Percentiles rank a stretch among this genome's conserved stretches.
Conservation (phyloP, 2,113 vertebrate genomes). For the Paratilapia polleni region DNA sequence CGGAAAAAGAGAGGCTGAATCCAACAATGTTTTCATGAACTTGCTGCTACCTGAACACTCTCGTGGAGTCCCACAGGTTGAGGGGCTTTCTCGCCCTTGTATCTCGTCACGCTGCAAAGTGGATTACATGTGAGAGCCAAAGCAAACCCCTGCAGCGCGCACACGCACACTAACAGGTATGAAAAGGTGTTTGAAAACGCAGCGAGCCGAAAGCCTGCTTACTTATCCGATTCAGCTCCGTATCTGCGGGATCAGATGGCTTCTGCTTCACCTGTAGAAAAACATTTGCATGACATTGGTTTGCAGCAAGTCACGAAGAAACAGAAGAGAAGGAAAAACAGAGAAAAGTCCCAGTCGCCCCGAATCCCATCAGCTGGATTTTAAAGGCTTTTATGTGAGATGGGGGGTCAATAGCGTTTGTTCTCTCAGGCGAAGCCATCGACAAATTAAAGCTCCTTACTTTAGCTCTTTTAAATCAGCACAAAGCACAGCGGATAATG, state of each 20-base stretch:
- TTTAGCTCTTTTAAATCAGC: slow-evolving; percentile 19
- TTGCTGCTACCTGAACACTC: background rate
- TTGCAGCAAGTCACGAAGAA: background rate
- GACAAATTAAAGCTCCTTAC: background rate
- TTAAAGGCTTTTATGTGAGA: background rate
- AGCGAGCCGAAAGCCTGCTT: background rate
- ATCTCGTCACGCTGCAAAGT: slow-evolving; percentile 68
- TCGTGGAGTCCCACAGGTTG: slow-evolving; percentile 31
- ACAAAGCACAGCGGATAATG: background rate
- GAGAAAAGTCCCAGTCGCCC: background rate
- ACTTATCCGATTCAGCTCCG: background rate
- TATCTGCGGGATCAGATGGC: background rate
- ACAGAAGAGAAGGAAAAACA: background rate
- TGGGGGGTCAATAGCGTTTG: background rate
- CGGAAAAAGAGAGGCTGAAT: background rate
- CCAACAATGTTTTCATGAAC: background rate
- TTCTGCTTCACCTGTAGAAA: background rate
- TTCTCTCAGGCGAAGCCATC: slow-evolving; percentile 5
- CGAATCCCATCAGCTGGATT: slow-evolving; percentile 1
- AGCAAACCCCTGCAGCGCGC: slow-evolving; percentile 35
- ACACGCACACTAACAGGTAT: slow-evolving; percentile 39
- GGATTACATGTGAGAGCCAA: slow-evolving; percentile 73
- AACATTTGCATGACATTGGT: background rate
- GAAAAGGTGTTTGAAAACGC: slow-evolving; percentile 31
- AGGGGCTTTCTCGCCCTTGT: slow-evolving; percentile 33